Percentiles rank a stretch among this genome's conserved stretches.
These are phyloP conservation scores for Micronycteris hirsuta DNA, from an alignment of 2,113 vertebrate species.

Conservation along the genomic window DNA sequence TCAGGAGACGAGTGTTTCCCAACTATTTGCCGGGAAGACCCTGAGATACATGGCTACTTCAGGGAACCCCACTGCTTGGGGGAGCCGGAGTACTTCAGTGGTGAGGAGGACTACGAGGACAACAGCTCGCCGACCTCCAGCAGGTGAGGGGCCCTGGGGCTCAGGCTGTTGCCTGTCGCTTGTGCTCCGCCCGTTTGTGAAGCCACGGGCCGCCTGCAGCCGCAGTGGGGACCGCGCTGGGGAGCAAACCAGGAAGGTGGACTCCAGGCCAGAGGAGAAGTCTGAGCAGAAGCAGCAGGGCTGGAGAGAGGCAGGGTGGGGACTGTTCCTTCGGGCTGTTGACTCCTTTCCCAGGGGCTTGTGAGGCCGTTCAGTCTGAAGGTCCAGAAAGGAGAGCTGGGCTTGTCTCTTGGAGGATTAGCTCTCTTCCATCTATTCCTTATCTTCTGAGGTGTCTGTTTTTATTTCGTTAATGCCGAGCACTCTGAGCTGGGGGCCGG, in stretches of 20 bases:
- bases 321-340: background rate
- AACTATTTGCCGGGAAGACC: conserved; percentile 92
- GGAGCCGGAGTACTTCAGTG: conserved; percentile 93
- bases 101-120: conserved; percentile 94
- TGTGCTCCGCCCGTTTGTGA: background rate
- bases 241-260: background rate
- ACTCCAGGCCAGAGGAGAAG: background rate
- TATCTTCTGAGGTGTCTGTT: background rate
- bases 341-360: background rate
- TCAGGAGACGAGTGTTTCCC: conserved; percentile 87
- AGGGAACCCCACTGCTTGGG: conserved; percentile 88
- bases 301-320: background rate
- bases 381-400: background rate
- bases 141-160: conserved; percentile 79
- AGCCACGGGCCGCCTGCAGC: background rate
- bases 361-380: background rate
- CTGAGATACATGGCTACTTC: conserved; percentile 79
- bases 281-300: background rate
- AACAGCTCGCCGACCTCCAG: conserved; percentile 90
- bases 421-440: background rate
- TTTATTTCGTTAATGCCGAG: background rate
- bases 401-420: background rate
- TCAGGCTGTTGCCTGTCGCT: fast-evolving
- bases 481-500: background rate
- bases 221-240: fast-evolving